These are phyloP conservation scores for Sebastes trivittatus DNA, from an alignment of 2,797 vertebrate species.

Conservation along the genomic window DNA sequence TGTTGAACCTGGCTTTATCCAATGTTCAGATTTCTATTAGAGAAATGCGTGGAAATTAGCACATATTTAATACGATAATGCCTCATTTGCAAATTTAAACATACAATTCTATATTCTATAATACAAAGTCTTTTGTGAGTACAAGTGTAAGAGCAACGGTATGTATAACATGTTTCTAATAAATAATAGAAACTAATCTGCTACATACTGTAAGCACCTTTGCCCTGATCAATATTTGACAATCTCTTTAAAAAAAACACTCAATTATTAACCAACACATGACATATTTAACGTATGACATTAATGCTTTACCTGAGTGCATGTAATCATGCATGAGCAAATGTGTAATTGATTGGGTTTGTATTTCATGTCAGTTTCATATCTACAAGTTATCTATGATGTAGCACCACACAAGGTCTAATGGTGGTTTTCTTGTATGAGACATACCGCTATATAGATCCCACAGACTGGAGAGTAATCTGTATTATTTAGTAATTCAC, in stretches of 20 bases:
- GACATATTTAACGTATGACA: constrained; percentile 16
- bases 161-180: background rate
- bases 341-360: constrained; percentile 2
- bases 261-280: constrained; percentile 10
- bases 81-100: background rate
- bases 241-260: background rate
- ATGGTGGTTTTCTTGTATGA: background rate
- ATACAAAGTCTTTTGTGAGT: too few relatives aligned
- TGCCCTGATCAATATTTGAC: constrained; percentile 14
- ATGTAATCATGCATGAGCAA: background rate
- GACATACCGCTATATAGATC: background rate
- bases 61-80: background rate
- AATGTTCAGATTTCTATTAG: background rate
- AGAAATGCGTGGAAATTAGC: too few relatives aligned
- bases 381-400: background rate
- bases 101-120: background rate
- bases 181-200: background rate
- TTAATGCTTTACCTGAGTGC: background rate
- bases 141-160: too few relatives aligned
- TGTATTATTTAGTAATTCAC: background rate
- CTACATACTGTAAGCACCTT: background rate
- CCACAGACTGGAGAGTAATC: background rate
- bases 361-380: background rate
- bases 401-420: background rate
- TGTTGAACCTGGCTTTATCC: background rate